These are phyloP conservation scores for Nyctalus aviator DNA, from an alignment of 2,797 vertebrate species.

Conservation along the genomic window DNA sequence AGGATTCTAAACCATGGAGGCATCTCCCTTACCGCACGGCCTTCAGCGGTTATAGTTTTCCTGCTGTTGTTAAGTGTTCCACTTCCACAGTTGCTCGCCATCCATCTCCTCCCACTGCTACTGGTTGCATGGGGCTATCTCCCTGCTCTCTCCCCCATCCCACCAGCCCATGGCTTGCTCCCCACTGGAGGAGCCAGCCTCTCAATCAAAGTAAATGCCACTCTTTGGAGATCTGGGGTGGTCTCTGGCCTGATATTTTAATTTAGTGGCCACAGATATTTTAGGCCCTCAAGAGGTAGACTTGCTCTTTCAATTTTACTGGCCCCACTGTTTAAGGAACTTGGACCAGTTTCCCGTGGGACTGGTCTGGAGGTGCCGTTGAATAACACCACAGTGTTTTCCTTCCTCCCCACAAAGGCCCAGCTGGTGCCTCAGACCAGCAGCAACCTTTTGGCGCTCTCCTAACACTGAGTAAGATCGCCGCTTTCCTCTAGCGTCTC, in stretches of 20 bases:
- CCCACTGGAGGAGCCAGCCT: neutral
- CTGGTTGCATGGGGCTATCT: neutral
- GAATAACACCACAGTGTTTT: conserved; percentile 33
- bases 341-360: conserved; percentile 26
- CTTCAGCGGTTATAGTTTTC: neutral
- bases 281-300: conserved; percentile 25
- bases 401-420: conserved; percentile 25
- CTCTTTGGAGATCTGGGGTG: conserved; percentile 57
- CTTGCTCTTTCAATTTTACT: conserved; percentile 41
- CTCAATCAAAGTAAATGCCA: conserved; percentile 7
- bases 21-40: neutral
- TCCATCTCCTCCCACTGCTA: neutral
- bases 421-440: neutral
- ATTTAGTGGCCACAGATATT: conserved; percentile 66
- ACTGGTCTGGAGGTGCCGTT: neutral
- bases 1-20: neutral
- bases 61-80: neutral
- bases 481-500: neutral
- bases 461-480: neutral
- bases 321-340: conserved; percentile 36
- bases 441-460: neutral
- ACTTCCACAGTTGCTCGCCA: neutral
- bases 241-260: conserved; percentile 59
- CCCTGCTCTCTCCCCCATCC: neutral
- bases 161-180: neutral